Evolutionary conservation across 2,888 invertebrate genomes (phyloP).

Genomic region (Scaptodrosophila latifasciaeformis): DNA sequence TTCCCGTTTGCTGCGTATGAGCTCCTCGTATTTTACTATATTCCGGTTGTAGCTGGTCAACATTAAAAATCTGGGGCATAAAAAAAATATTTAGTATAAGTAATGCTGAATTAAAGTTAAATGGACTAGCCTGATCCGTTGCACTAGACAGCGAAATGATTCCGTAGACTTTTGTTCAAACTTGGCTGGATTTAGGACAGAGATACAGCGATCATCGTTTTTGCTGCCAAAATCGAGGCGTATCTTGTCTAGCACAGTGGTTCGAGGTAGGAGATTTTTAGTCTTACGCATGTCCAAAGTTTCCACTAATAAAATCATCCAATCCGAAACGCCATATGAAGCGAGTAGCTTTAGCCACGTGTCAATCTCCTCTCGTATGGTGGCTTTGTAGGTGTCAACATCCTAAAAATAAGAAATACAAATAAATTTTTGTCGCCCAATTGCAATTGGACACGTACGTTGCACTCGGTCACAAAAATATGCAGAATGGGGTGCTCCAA

Average conservation of each 20-base stretch:
- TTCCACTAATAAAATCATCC: constrained; percentile 95
- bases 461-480: constrained; percentile 96
- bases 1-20: constrained; percentile 92
- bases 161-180: constrained; percentile 92
- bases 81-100: constrained; percentile 1
- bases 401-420: constrained; percentile 79
- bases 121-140: constrained; percentile 82
- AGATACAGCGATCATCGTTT: constrained; percentile 90
- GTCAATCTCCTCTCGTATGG: constrained; percentile 91
- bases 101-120: neutral
- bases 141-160: constrained; percentile 90
- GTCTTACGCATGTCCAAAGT: constrained; percentile 93
- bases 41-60: constrained; percentile 91
- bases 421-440: neutral
- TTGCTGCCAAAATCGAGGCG: constrained; percentile 94
- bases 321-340: constrained; percentile 86
- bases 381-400: constrained; percentile 91
- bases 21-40: constrained; percentile 90
- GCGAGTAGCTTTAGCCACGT: constrained; percentile 88
- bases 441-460: constrained; percentile 81
- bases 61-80: constrained; percentile 76
- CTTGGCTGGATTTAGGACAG: constrained; percentile 92
- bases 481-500: constrained; percentile 93
- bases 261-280: constrained; percentile 92
- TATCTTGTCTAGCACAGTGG: constrained; percentile 95